Evolutionary conservation across 2,113 vertebrate species (phyloP), one percentile per base, ranked within the genome.

Genomic region (Saccopteryx bilineata): DNA sequence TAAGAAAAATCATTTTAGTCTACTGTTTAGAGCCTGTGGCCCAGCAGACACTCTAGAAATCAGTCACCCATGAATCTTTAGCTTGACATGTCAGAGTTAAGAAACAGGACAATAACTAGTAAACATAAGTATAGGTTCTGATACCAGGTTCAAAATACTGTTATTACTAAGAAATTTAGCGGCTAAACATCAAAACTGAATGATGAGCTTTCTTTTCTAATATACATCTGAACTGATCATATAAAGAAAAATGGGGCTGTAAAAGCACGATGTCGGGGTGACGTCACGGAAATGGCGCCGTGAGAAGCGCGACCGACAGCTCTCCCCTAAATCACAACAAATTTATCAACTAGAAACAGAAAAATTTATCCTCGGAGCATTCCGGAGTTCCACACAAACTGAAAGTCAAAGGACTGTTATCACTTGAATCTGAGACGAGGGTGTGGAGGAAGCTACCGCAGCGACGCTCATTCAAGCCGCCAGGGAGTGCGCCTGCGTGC

Each of bases 161-260:
- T 72, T 78, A 75, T 68, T 83, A 75, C n/a, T 86, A 93, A 39
- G 28, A 66, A 74, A 56, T 19, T 87, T 79, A 58, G 13, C 78
- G 91, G 81, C 46, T 60, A 85, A 81, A 83, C 23, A 88, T 68
- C 9, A 87, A 74, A 91, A 66, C 28, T 18, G 24, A 72, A 72
- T 46, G 14, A 81, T 54, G 17, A 61, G 48, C 60, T 82, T 48
- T 48, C 46, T 75, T 74, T 75, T 56, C 66, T 87, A 87, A 75
- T 39, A 66, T 50, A 46, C 58, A 31, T 23, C 31, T 68, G 9
- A 14, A 26, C 9, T 52, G n/a, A 93, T 18, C 39, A 83, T 15
- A 10, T 26, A 68, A 76, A 56, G 17, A 92, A 92, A 13, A 50
- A 83, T 68, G 50, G 11, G n/a, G n/a, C n/a, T n/a, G n/a, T n/a